phyloP scores from a whole-genome alignment of 2,113 vertebrate species.

The Cyprinus carpio region DNA sequence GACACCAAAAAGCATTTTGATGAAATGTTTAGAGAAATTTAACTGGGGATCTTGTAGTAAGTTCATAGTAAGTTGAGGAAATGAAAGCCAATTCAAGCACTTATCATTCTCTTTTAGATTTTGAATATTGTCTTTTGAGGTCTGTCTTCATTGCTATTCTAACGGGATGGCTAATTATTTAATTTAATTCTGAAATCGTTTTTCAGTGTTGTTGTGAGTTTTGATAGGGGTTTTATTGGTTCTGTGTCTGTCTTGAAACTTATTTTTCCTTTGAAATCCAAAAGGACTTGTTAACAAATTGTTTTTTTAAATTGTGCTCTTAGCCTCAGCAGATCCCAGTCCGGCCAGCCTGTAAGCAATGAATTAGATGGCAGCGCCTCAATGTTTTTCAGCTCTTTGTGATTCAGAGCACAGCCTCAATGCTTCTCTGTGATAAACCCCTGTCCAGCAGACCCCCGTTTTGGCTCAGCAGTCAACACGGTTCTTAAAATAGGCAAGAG shows the following conservation, averaged over 20 bases:
- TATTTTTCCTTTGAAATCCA: neutral
- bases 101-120: neutral
- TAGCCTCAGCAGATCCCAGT: neutral
- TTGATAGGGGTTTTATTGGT: neutral
- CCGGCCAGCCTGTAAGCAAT: neutral
- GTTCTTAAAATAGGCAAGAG: conserved; percentile 7
- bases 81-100: neutral
- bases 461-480: conserved; percentile 49
- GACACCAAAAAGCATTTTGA: neutral
- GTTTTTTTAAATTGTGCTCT: neutral
- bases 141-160: neutral
- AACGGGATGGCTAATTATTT: neutral
- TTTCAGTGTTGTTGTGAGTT: neutral
- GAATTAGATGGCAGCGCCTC: neutral
- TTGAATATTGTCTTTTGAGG: neutral
- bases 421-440: conserved; percentile 61
- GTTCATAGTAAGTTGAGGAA: neutral
- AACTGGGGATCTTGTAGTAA: neutral
- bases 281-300: neutral
- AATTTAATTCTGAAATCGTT: neutral
- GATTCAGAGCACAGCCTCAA: conserved; percentile 65
- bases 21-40: neutral
- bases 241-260: neutral
- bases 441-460: conserved; percentile 56
- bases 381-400: conserved; percentile 59